Conservation (phyloP, 1,140 invertebrate species). For the Berghia stephanieae region DNA sequence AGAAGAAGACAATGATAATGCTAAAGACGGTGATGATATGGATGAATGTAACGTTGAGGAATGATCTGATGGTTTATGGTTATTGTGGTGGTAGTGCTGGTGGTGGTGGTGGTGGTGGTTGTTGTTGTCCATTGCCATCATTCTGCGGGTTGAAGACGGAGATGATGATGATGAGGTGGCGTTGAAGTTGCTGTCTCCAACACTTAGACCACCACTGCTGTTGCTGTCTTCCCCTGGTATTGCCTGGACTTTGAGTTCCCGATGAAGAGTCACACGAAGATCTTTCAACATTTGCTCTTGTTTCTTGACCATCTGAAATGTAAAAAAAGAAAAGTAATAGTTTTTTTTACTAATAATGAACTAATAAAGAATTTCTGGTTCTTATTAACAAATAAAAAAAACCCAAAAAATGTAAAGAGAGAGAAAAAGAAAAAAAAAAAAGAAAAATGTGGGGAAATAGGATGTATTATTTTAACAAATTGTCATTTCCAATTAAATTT, state of each 20-base stretch:
- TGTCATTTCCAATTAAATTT: too few relatives aligned
- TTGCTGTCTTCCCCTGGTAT: constrained; percentile 60
- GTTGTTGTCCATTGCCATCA: too few relatives aligned
- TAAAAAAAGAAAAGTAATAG: constrained; percentile 25
- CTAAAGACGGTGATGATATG: background rate
- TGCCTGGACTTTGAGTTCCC: constrained; percentile 77
- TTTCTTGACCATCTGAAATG: constrained; percentile 83
- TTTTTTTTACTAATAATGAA: too few relatives aligned
- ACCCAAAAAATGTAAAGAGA: background rate
- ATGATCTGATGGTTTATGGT: constrained; percentile 14
- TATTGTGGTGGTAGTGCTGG: constrained; percentile 4
- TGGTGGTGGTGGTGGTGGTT: background rate
- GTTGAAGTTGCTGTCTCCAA: constrained; percentile 28
- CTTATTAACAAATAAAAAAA: too few relatives aligned
- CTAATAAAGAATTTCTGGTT: too few relatives aligned
- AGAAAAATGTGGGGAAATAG: too few relatives aligned
- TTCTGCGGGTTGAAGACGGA: constrained; percentile 17
- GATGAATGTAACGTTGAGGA: too few relatives aligned
- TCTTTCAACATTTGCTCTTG: constrained; percentile 86
- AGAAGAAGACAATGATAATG: background rate
- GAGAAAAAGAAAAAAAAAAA: background rate
- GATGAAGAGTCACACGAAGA: constrained; percentile 89
- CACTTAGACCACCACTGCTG: constrained; percentile 33
- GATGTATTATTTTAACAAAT: too few relatives aligned
- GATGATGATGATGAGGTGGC: constrained; percentile 14